Base-by-base conservation (phyloP, 1,140 invertebrate species). In the Hyposmocoma kahamanoa region DNA sequence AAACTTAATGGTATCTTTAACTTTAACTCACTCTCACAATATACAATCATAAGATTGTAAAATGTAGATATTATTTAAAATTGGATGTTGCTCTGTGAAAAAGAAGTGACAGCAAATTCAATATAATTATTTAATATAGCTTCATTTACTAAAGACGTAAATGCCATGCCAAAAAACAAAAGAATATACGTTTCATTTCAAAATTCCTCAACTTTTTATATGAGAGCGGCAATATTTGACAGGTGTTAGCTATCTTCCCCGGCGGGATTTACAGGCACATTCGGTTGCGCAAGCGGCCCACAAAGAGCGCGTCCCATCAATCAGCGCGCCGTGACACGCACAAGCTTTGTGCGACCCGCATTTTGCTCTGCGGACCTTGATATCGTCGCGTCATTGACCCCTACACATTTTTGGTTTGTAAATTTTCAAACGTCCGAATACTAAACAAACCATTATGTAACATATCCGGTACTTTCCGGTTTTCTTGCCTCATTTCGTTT, bases 311-410 rank as follows among this genome's bases (percentile, higher is more conserved):
- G 44, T 22, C 21, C 19, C 59, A 66, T 66, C 59, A 57, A 66
- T 66, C 63, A 66, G 39, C 13, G 13, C 13, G 42, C n/a, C n/a
- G 54, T 66, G 63, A 66, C 63, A 57, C 28, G 59, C 63, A 59
- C 24, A 59, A 62, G 59, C 59, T 62, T 62, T 66, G 56, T 66
- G 50, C 43, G 20, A 22, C 38, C 53, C 45, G 49, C 47, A 55
- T 59, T 59, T 50, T 55, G 54, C 28, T 44, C 42, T 50, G 51
- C 30, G 50, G 30, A 53, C 47, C 47, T 50, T 58, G 52, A 57
- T 58, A 53, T 41, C 32, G 45, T 39, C 42, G 47, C 50, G 47
- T 53, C 56, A 58, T 32, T 53, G 38, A 42, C 44, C 38, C 3
- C 9, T 15, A 41, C 15, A 28, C 5, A 6, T 6, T 28, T 6